Evolutionary conservation across 2,797 vertebrate species (phyloP).

Genomic region (Helostoma temminkii): DNA sequence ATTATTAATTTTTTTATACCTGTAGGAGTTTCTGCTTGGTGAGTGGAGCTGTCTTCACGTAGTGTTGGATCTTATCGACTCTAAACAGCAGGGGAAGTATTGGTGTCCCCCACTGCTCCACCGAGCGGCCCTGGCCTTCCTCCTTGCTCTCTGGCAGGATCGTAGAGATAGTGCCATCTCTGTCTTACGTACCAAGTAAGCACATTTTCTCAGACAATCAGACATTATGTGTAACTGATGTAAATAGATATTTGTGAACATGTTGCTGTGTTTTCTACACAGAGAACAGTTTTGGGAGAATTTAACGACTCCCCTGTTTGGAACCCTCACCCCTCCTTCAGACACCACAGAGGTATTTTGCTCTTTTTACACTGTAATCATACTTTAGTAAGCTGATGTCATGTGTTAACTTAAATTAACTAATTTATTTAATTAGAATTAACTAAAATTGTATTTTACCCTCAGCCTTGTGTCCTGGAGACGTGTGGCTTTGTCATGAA

Average conservation of each 20-base stretch:
- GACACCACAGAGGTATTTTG: conserved; percentile 93
- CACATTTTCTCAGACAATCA: not conserved
- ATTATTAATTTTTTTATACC: not conserved
- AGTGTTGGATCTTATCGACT: conserved; percentile 93
- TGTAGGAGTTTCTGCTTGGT: conserved; percentile 93
- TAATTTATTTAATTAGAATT: no score
- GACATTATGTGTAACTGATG: not conserved
- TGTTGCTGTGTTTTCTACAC: not conserved
- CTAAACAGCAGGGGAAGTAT: conserved; percentile 91
- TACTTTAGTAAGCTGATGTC: not conserved
- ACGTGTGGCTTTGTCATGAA: conserved; percentile 99
- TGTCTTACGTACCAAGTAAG: conserved; percentile 93
- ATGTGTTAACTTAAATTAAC: conserved; percentile 14
- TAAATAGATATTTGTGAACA: not conserved
- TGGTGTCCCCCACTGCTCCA: conserved; percentile 96
- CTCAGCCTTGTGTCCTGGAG: conserved; percentile 93
- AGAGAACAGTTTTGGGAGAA: conserved; percentile 98
- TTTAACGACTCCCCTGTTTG: conserved; percentile 93
- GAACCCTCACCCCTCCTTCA: conserved; percentile 88
- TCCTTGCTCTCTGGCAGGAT: conserved; percentile 98
- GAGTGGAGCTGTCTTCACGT: conserved; percentile 97
- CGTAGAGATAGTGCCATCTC: conserved; percentile 96
- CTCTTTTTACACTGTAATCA: not conserved
- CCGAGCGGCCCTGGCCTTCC: conserved; percentile 92
- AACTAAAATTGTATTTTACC: conserved; percentile 26